Base-by-base conservation (phyloP, 2,113 vertebrate genomes). In the Isurus oxyrinchus region DNA sequence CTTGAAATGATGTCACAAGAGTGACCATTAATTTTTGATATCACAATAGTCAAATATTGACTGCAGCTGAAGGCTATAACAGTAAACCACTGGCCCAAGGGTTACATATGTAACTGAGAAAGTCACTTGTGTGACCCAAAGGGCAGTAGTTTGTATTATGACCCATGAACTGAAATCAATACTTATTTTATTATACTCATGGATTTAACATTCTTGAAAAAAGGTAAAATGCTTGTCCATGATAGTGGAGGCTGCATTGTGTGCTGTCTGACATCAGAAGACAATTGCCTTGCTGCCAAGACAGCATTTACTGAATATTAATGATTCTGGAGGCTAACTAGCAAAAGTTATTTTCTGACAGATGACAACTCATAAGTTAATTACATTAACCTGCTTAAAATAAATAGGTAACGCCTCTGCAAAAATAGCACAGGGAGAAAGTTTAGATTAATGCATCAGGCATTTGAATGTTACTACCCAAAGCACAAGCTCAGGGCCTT, bases 191-290 rank as follows among this genome's bases (percentile, higher is more conserved):
- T 94, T 93, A 61, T 40, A 21, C 59, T 66, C 90, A 66, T 94
- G 90, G 90, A 94, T 94, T 94, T 66, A 94, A 94, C 57, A 94
- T 94, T 94, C 90, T 63, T 94, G 90, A 63, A 10, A 66, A 93
- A 94, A 40, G 59, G 35, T 0, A 94, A 94, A 63, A 63, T 63
- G 16, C 59, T 23, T 94, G 59, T n/a, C 90, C 59, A 40, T 40
- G 59, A 40, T 40, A 10, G 59, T 61, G 21, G 90, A 23, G 35
- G 61, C 90, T 94, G 35, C 16, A 63, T 8, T 23, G 90, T 93
- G 59, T 19, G 35, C 90, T 94, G 35, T 19, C 7, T 94, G 90
- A 94, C 59, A 63, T 63, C 5, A 16, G n/a, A 63, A 23, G 90
- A 35, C 31, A 94, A 63, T 63, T 63, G 35, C n/a, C 90, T 40